A percentile compares a stretch with the other conserved stretches of the same genome.
Evolutionary conservation across 2,113 vertebrate species (phyloP).

Genomic region (Siniperca knerii): DNA sequence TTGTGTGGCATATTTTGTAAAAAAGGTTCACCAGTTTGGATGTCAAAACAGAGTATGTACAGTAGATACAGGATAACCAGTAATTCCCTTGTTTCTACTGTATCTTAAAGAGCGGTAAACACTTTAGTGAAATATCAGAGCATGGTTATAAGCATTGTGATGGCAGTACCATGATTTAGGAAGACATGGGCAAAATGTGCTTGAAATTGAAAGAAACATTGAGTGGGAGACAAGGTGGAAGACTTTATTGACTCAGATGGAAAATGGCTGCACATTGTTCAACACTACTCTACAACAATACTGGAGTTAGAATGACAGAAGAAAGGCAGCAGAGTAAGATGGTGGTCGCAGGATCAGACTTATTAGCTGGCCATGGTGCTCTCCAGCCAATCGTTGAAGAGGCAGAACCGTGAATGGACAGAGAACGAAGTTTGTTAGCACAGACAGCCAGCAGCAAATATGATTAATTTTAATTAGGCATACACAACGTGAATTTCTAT

Average conservation of each 20-base stretch:
- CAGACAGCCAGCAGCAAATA: background rate
- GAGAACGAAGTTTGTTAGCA: background rate
- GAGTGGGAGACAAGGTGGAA: background rate
- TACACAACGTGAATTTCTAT: background rate
- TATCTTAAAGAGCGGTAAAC: background rate
- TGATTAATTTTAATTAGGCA: background rate
- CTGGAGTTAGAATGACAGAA: background rate
- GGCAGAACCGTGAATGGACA: conserved; percentile 69
- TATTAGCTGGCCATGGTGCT: conserved; percentile 70
- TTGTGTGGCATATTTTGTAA: background rate
- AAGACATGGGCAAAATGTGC: background rate
- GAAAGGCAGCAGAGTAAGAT: conserved; percentile 16
- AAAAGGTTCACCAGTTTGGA: background rate
- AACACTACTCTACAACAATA: conserved; percentile 7
- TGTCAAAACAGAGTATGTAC: background rate
- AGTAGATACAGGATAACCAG: background rate
- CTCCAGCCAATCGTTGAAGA: conserved; percentile 72
- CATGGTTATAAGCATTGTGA: background rate
- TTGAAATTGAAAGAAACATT: background rate
- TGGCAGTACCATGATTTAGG: background rate
- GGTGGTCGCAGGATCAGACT: conserved; percentile 17
- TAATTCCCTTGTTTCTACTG: background rate
- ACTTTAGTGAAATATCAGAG: background rate
- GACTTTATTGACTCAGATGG: conserved; percentile 54
- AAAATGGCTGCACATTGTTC: conserved; percentile 17